Evolutionary conservation across 1,140 invertebrate genomes (phyloP), one percentile per base, ranked within the genome.

Genomic region (Mactra quadrangularis): DNA sequence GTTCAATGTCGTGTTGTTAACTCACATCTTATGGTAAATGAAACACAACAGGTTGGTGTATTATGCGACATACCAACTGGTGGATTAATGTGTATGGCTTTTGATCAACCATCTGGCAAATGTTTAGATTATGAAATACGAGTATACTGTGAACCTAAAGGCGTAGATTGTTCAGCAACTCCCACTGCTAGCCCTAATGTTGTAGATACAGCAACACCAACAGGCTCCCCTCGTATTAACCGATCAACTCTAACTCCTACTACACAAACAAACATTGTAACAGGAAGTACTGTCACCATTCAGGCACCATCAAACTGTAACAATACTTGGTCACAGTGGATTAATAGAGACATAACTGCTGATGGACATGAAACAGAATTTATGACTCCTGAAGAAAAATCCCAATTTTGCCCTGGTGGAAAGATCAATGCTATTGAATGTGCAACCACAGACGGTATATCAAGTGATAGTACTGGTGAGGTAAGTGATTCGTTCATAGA

Each of bases 61-160:
- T 94, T 96, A 60, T 97, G 97, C 89, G 95, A 95, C 87, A 87
- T 97, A 27, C 94, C 96, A 85, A 85, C 86, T 62, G 93, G 94
- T 52, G 96, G 96, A 0, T 92, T 97, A 0, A 90, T 95, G 9
- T 97, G 97, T 89, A 88, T 93, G 27, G 88, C 91, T 52, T 66
- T 62, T 33, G 71, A 89, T 55, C 91, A 91, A 60, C 82, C 83
- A 0, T 71, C 68, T 17, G 88, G 88, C 1, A 83, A 88, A 53
- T 94, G 93, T 82, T 86, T 86, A 35, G 96, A 97, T 89, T 97
- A 96, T 91, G 96, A 97, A 90, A 94, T 97, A 19, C 93, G 96
- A 33, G 94, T 96, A 38, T 93, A 95, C 33, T 97, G 96, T 89
- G 92, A 95, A 52, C 86, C 87, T 25, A 76, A 85, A 57, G 82